phyloP scores from a whole-genome alignment of 2,888 invertebrate species.

The Cheilosia scutellata region DNA sequence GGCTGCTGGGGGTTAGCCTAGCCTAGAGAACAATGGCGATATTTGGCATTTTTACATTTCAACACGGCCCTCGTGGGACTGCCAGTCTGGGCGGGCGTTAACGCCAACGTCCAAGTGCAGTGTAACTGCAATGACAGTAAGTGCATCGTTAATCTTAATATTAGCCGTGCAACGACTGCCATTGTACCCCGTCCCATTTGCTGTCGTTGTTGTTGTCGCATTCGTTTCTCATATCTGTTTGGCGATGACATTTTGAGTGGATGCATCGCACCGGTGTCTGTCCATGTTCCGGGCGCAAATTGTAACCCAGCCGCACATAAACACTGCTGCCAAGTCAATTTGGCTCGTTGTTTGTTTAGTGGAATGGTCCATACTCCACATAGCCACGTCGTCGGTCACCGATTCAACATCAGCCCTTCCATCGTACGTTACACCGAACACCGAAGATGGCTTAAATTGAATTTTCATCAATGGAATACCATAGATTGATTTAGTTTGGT shows the following conservation, averaged over 20 bases:
- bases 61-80: neutral
- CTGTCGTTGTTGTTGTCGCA: constrained; percentile 3
- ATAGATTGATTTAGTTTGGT: constrained; percentile 17
- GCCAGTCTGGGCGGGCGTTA: neutral
- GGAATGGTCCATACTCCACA: neutral
- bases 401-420: neutral
- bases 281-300: constrained; percentile 12
- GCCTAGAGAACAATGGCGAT: constrained; percentile 1
- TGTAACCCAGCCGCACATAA: constrained; percentile 26
- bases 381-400: constrained; percentile 9
- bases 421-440: neutral
- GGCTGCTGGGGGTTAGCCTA: neutral
- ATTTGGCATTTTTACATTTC: constrained; percentile 19
- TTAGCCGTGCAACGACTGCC: constrained; percentile 24
- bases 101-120: constrained; percentile 17
- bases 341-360: constrained; percentile 24
- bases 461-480: constrained; percentile 24
- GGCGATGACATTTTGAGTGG: constrained; percentile 32
- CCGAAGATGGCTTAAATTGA: constrained; percentile 11
- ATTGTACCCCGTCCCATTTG: constrained; percentile 3
- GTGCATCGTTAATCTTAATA: constrained; percentile 48
- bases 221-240: constrained; percentile 29
- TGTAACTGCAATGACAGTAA: constrained; percentile 42
- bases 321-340: constrained; percentile 31
- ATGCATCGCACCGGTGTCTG: constrained; percentile 18